Evolutionary conservation across 2,888 invertebrate species (phyloP).

Genomic region (Tupiocoris notatus): DNA sequence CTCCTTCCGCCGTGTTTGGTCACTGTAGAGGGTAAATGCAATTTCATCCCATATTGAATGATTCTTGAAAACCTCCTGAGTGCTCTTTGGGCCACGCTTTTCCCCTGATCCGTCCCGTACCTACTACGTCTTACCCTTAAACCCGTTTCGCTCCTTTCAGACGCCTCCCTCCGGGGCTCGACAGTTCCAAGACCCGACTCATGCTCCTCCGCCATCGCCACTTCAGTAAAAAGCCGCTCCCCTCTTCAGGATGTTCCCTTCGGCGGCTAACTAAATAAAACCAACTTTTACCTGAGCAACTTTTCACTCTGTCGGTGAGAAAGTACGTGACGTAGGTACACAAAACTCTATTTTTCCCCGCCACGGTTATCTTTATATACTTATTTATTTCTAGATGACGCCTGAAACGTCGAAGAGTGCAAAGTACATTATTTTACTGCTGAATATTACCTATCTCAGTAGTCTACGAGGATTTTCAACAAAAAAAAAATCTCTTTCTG

Average conservation of each 20-base stretch:
- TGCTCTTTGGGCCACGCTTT: slow-evolving; percentile 21
- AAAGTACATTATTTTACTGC: no score
- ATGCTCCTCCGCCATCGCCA: not conserved
- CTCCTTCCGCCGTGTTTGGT: not conserved
- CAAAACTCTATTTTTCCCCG: slow-evolving; percentile 13
- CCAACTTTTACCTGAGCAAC: slow-evolving; percentile 43
- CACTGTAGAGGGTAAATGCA: slow-evolving; percentile 6
- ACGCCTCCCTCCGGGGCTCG: not conserved
- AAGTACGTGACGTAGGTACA: slow-evolving; percentile 29
- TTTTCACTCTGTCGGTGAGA: slow-evolving; percentile 39
- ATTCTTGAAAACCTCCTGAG: slow-evolving; percentile 17
- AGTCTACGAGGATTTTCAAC: no score
- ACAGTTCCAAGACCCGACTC: slow-evolving; percentile 1
- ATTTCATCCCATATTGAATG: slow-evolving; percentile 30
- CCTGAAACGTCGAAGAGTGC: not conserved
- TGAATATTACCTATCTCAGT: no score
- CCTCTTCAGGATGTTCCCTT: slow-evolving; percentile 24
- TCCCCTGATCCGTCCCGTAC: not conserved
- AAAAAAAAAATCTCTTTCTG: no score
- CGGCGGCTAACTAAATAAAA: slow-evolving; percentile 44
- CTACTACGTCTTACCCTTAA: not conserved
- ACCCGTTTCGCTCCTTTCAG: not conserved
- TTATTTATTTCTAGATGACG: not conserved
- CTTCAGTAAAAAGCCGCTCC: slow-evolving; percentile 18
- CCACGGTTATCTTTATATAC: not conserved